Base-by-base conservation (phyloP, 2,797 vertebrate genomes). In the Arnoldichthys spilopterus region DNA sequence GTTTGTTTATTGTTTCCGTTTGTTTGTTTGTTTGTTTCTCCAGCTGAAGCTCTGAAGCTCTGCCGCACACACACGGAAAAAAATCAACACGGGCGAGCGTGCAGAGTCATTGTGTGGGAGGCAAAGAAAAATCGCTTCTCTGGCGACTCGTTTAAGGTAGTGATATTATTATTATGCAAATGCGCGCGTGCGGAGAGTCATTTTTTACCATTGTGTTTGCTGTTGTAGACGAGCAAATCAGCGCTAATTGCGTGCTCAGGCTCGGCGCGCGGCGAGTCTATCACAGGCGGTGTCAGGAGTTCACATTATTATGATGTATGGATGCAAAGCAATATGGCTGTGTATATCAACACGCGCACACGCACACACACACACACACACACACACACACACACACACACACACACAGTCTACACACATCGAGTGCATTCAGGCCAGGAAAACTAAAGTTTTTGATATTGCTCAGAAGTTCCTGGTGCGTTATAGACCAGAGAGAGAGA, bases 121-220 rank as follows among this genome's bases (percentile, higher is more conserved):
- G 78, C 72, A 77, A 85, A 83, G 77, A 79, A 79, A 86, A 86
- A 85, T 87, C 56, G 81, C 81, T 85, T 85, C 79, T 78, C 75
- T 40, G 62, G 84, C 72, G 80, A 79, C 84, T 85, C 81, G 61
- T 86, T 84, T 88, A 84, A 86, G 80, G 83, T 77, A 85, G 82
- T 76, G 76, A 85, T 87, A 84, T 88, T 85, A 86, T 88, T 84
- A 84, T 85, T 84, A 88, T 88, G 86, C 82, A 87, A 84, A 87
- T 86, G 63, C 56, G 69, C 63, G 45, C 64, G 73, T n/a, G 77
- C 81, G 83, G 75, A 75, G 79, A 71, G 73, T 83, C 85, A 82
- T 86, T 77, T 83, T 84, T 86, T 86, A 80, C 73, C 83, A 88
- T 82, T 85, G 85, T 84, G 82, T 74, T 84, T 86, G 85, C 79